A percentile compares a stretch with the other conserved stretches of the same genome.
phyloP scores from a whole-genome alignment of 2,888 invertebrate species.

The Toxonevra muliebris region DNA sequence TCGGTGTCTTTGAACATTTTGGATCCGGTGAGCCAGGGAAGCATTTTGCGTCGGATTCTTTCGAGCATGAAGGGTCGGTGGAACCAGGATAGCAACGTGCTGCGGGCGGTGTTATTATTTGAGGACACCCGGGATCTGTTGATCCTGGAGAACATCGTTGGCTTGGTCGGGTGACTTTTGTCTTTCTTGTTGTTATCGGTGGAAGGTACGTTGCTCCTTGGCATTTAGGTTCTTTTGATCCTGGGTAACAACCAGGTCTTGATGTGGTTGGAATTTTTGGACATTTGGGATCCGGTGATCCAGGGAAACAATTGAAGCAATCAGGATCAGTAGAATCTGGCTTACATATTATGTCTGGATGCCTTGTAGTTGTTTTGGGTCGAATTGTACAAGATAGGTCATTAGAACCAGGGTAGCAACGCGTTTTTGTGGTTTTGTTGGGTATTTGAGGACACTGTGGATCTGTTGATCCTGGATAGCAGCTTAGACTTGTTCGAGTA shows the following conservation, averaged over 20 bases:
- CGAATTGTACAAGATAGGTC: too few species aligned
- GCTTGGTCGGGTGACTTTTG: neutral
- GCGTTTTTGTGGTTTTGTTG: slow-evolving; percentile 51
- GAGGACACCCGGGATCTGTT: slow-evolving; percentile 45
- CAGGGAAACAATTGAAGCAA: slow-evolving; percentile 48
- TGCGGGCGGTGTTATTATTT: slow-evolving; percentile 20
- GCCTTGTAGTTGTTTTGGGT: too few species aligned
- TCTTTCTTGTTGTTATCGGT: slow-evolving; percentile 20
- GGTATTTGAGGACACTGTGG: slow-evolving; percentile 40
- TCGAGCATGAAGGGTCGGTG: slow-evolving; percentile 56
- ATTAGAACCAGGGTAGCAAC: slow-evolving; percentile 54
- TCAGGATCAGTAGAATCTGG: slow-evolving; percentile 54
- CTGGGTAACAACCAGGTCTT: slow-evolving; percentile 54
- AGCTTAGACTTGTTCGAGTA: slow-evolving; percentile 31
- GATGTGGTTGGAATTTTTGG: slow-evolving; percentile 48
- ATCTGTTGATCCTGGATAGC: slow-evolving; percentile 57
- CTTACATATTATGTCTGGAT: too few species aligned
- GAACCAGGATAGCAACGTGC: slow-evolving; percentile 58
- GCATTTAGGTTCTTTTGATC: slow-evolving; percentile 45
- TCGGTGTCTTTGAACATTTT: slow-evolving; percentile 49
- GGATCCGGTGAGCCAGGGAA: slow-evolving; percentile 52
- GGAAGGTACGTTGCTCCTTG: neutral
- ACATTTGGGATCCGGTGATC: slow-evolving; percentile 44
- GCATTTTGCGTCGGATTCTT: too few species aligned
- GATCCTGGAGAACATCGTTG: slow-evolving; percentile 52